Base-by-base conservation (phyloP, 2,888 invertebrate genomes). In the Agelastica alni region DNA sequence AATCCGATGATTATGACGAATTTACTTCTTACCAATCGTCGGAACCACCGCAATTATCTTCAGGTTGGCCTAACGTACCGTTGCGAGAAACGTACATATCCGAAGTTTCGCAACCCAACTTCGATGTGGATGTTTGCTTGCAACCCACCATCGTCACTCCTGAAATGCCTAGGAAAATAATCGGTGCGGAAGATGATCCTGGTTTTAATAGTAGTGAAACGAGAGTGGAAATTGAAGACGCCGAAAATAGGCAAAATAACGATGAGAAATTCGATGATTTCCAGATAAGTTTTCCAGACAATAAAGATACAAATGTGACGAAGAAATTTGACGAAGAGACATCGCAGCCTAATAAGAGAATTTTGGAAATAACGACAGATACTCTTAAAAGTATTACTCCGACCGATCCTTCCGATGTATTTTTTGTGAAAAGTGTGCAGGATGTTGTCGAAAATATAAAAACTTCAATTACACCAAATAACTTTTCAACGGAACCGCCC, bases 21-120 rank as follows among this genome's bases (percentile, higher is more conserved):
- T 81, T 81, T 62, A 75, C 78, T 45, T 78, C 80, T 43, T 80
- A 80, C 66, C 78, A 80, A 65, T 75, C 70, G 14, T 54, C 65
- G 3, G 39, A 44, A 34, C 48, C 18, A 9, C 18, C 51, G 18
- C 37, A 39, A 20, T 12, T 20, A 18, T 6, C 37, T 7, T 16
- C 18, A 7, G 46, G 31, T 2, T 57, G 58, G 31, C 59, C 58
- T 7, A 62, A 42, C 46, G 60, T 74, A 45, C 70, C 73, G 6
- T 60, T 77, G 51, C 59, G 75, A 44, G 77, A 77, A 70, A 75
- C 76, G 0, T 71, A 77, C 62, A 77, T 75, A 62, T 69, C 71
- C 7, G 62, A 60, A 18, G 66, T 64, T 34, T 37, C 51, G 39
- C 56, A 57, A 46, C 20, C 32, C 4, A 26, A 43, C 37, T 34